Evolutionary conservation across 2,888 invertebrate species (phyloP).

Genomic region (Clepsis dumicolana): DNA sequence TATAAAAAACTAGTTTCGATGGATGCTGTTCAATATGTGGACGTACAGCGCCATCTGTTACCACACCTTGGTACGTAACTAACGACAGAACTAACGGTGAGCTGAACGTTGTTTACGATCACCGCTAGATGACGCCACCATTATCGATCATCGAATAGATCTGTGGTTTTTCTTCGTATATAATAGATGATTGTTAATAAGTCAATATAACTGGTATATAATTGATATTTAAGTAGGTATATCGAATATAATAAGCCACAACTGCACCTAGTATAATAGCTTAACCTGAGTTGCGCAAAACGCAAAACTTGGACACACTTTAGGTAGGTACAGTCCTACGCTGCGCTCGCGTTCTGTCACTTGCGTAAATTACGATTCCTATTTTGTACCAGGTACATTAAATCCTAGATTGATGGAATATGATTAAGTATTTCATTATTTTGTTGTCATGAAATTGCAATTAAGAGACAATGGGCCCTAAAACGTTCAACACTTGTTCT

Average conservation of each 20-base stretch:
- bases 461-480: slow-evolving; percentile 16
- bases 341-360: slow-evolving; percentile 57
- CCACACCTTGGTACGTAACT: background rate
- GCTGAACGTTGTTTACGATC: background rate
- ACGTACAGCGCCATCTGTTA: slow-evolving; percentile 65
- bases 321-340: too few relatives aligned
- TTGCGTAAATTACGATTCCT: slow-evolving; percentile 16
- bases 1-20: background rate
- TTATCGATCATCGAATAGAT: slow-evolving; percentile 8
- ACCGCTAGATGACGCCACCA: slow-evolving; percentile 19
- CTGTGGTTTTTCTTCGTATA: too few relatives aligned
- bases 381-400: background rate
- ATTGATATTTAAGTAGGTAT: background rate
- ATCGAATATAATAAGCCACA: background rate
- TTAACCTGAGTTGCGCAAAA: slow-evolving; percentile 57
- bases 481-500: slow-evolving; percentile 20
- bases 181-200: background rate
- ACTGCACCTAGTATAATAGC: slow-evolving; percentile 48
- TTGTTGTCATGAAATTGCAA: slow-evolving; percentile 16
- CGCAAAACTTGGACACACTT: slow-evolving; percentile 53
- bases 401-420: background rate
- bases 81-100: background rate
- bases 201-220: too few relatives aligned
- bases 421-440: background rate
- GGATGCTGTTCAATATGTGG: background rate